phyloP scores from a whole-genome alignment of 2,113 vertebrate species.

The Chlorodrepanis virens region DNA sequence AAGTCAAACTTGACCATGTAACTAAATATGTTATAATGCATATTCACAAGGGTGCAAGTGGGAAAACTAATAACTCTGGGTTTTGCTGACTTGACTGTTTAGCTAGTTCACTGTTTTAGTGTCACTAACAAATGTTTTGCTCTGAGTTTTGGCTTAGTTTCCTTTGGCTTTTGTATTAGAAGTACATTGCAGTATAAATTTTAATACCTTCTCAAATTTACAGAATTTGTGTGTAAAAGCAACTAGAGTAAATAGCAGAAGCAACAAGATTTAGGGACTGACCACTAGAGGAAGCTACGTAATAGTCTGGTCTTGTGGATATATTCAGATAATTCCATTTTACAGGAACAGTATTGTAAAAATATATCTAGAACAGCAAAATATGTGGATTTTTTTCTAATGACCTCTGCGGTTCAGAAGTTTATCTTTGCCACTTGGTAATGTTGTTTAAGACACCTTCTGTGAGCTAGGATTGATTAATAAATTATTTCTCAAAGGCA shows the following conservation, averaged over 20 bases:
- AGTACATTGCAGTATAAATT: not conserved
- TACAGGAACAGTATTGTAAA: not conserved
- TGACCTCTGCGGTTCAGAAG: not conserved
- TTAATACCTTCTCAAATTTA: not conserved
- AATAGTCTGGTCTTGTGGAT: not conserved
- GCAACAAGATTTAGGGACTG: not conserved
- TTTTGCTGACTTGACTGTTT: constrained; percentile 12
- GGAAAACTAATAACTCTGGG: not conserved
- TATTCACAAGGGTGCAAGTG: not conserved
- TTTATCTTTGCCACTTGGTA: not conserved
- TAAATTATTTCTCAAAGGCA: not conserved
- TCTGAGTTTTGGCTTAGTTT: not conserved
- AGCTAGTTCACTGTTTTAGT: not conserved
- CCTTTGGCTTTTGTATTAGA: not conserved
- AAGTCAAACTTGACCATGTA: constrained; percentile 1
- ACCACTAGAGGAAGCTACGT: constrained; percentile 13
- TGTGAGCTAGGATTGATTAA: not conserved
- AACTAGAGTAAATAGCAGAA: not conserved
- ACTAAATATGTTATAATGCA: not conserved
- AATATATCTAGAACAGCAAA: not conserved
- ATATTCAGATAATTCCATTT: not conserved
- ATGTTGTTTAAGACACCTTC: not conserved
- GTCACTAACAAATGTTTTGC: not conserved
- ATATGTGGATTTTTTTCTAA: not conserved
- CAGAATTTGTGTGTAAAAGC: not conserved